A percentile compares a stretch with the other conserved stretches of the same genome.
These are phyloP conservation scores for Lepus townsendii DNA, from an alignment of 2,797 vertebrate species.

Conservation along the genomic window DNA sequence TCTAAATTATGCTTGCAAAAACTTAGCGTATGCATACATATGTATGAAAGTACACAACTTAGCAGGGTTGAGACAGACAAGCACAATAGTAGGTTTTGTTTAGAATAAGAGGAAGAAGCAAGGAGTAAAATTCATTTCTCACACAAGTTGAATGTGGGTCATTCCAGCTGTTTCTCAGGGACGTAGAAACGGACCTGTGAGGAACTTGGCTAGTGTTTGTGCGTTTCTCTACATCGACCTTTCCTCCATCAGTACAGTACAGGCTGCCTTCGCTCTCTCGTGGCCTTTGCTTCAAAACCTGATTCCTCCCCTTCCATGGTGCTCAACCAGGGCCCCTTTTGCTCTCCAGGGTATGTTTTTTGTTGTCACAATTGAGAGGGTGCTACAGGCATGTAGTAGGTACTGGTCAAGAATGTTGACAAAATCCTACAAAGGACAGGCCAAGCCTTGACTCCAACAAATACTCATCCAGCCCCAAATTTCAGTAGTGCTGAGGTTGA, in stretches of 20 bases:
- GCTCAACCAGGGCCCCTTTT: neutral
- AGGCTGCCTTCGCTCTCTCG: neutral
- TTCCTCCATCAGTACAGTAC: too few species aligned
- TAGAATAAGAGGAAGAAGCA: conserved; percentile 79
- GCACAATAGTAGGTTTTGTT: conserved; percentile 84
- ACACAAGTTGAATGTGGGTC: conserved; percentile 62
- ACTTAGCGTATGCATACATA: conserved; percentile 89
- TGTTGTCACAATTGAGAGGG: neutral
- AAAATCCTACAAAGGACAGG: neutral
- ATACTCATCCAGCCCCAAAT: neutral
- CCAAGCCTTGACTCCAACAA: too few species aligned
- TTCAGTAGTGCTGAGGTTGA: neutral
- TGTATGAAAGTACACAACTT: conserved; percentile 88
- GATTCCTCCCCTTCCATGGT: neutral
- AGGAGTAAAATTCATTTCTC: conserved; percentile 83
- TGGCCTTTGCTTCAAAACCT: neutral
- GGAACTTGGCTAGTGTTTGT: neutral
- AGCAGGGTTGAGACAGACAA: conserved; percentile 84
- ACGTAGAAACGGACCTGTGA: rapidly evolving
- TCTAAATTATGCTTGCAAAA: conserved; percentile 90
- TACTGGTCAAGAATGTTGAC: neutral
- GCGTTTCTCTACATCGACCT: neutral
- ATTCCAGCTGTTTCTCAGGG: neutral
- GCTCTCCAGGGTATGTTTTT: neutral
- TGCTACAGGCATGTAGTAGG: neutral